A percentile compares a stretch with the other conserved stretches of the same genome.
phyloP scores from a whole-genome alignment of 2,113 vertebrate species.

The Xyrauchen texanus region DNA sequence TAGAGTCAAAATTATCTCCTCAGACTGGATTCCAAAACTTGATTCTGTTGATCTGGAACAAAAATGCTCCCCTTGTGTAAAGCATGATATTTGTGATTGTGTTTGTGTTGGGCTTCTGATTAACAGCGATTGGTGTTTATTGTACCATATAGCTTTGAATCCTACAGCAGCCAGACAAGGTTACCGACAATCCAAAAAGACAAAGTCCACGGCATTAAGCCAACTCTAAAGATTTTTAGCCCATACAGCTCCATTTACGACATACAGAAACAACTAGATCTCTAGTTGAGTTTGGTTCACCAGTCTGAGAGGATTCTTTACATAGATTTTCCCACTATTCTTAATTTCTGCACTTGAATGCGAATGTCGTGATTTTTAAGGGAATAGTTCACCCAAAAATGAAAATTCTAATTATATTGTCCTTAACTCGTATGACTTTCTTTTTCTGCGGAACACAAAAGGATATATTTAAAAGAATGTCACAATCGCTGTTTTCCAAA shows the following conservation, averaged over 20 bases:
- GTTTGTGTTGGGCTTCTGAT: constrained; percentile 15
- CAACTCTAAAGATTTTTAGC: neutral
- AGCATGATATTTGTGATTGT: neutral
- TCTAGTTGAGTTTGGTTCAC: neutral
- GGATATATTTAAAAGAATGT: too few relatives aligned
- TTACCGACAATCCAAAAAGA: neutral
- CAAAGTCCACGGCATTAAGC: constrained; percentile 2
- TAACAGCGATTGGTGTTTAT: constrained; percentile 26
- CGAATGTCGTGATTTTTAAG: too few relatives aligned
- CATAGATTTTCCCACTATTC: too few relatives aligned
- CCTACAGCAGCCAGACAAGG: constrained; percentile 24
- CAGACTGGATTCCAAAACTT: neutral
- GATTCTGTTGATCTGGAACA: constrained; percentile 5
- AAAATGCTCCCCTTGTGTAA: neutral
- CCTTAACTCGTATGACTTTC: too few relatives aligned
- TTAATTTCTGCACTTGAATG: neutral
- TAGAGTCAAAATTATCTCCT: neutral
- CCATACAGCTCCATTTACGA: neutral
- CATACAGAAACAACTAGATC: neutral
- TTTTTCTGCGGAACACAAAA: too few relatives aligned
- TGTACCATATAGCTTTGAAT: constrained; percentile 3
- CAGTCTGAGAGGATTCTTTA: neutral
- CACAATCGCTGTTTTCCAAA: too few relatives aligned
- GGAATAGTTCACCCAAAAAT: too few relatives aligned
- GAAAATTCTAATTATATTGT: too few relatives aligned